Evolutionary conservation across 2,888 invertebrate genomes (phyloP).

Genomic region (Philereme transversata): DNA sequence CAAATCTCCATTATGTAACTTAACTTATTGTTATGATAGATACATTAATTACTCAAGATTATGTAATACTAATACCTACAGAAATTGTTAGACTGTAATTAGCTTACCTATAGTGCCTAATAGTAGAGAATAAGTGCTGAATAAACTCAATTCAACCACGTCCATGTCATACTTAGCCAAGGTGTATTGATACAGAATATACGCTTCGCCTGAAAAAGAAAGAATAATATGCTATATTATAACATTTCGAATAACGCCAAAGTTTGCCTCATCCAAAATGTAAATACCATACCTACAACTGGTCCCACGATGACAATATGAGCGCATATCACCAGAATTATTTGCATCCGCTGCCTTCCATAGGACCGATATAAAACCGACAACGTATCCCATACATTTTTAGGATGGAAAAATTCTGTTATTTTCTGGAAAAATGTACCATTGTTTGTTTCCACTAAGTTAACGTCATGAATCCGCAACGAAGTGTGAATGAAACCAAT

Average conservation of each 20-base stretch:
- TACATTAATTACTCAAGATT: too few relatives aligned
- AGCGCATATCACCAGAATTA: slow-evolving; percentile 66
- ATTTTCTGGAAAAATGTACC: slow-evolving; percentile 56
- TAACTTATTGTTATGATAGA: neutral
- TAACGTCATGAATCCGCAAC: slow-evolving; percentile 67
- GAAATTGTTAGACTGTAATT: neutral
- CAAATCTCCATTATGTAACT: slow-evolving; percentile 19
- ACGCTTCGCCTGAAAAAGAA: slow-evolving; percentile 75
- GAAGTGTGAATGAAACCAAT: slow-evolving; percentile 66
- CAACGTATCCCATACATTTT: slow-evolving; percentile 69
- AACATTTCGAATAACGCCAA: neutral
- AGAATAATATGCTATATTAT: slow-evolving; percentile 5
- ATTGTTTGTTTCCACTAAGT: slow-evolving; percentile 48
- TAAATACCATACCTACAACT: slow-evolving; percentile 62
- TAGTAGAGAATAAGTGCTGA: slow-evolving; percentile 73
- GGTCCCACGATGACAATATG: slow-evolving; percentile 75
- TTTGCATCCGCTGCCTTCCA: slow-evolving; percentile 53
- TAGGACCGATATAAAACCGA: slow-evolving; percentile 63
- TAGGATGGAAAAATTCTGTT: slow-evolving; percentile 63
- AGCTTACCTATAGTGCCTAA: slow-evolving; percentile 79
- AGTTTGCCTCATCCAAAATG: slow-evolving; percentile 18
- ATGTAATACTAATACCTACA: neutral
- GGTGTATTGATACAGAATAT: slow-evolving; percentile 75
- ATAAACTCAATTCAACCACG: slow-evolving; percentile 78
- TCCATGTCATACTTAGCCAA: slow-evolving; percentile 80